Conservation (phyloP, 2,797 vertebrate species). For the Hapalemur alaotrensis region DNA sequence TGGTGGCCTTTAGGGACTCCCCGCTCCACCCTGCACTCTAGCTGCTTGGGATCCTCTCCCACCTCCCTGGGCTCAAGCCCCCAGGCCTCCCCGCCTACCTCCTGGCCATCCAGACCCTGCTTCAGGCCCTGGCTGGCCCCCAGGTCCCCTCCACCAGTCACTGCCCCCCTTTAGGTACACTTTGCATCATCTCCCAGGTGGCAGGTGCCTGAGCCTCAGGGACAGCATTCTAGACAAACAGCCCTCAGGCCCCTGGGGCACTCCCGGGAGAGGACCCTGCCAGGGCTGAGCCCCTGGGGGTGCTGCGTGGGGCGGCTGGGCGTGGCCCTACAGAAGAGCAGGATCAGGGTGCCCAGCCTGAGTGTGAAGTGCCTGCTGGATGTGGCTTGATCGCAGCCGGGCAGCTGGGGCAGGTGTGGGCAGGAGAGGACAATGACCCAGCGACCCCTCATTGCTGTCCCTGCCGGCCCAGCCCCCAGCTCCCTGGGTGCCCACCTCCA, state of each 20-base stretch:
- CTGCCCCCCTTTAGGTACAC: background rate
- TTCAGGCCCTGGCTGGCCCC: background rate
- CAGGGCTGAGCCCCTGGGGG: background rate
- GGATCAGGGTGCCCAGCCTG: background rate
- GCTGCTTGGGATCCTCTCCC: background rate
- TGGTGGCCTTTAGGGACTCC: fast-evolving
- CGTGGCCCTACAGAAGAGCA: background rate
- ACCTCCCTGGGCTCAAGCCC: background rate
- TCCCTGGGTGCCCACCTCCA: background rate
- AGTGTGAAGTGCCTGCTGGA: background rate
- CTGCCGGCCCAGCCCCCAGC: background rate
- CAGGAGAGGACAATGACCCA: background rate
- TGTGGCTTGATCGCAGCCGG: background rate
- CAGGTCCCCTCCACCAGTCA: fast-evolving
- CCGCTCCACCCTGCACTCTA: background rate
- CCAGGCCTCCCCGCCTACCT: background rate
- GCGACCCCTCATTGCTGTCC: no score
- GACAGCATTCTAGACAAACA: conserved; percentile 52
- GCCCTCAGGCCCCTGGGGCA: background rate
- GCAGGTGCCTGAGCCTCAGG: background rate
- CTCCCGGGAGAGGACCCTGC: background rate
- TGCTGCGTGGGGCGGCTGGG: background rate
- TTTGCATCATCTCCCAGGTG: conserved; percentile 63
- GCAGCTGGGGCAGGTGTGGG: background rate
- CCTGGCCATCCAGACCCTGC: no score